Evolutionary conservation across 2,888 invertebrate species (phyloP).

Genomic region (Cordylochernes scorpioides): DNA sequence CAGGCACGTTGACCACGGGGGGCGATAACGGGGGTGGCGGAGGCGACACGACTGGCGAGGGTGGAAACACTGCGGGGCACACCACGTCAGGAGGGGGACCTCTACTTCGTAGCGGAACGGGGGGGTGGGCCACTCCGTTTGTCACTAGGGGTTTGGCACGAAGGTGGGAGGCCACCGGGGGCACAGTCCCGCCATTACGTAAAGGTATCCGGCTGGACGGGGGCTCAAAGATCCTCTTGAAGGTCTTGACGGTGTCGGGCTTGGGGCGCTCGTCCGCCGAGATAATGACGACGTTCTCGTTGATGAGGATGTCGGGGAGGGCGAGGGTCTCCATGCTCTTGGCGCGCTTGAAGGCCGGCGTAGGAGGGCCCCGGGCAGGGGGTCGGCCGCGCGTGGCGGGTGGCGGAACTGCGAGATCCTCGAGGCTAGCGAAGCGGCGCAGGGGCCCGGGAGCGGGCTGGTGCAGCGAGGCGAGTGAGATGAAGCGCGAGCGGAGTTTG

Average conservation of each 20-base stretch:
- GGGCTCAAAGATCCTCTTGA: slow-evolving; percentile 50
- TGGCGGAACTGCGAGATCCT: slow-evolving; percentile 37
- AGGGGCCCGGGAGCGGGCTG: slow-evolving; percentile 41
- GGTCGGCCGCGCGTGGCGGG: neutral
- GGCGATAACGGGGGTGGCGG: too few species aligned
- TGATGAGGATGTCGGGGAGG: slow-evolving; percentile 1
- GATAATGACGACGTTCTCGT: neutral
- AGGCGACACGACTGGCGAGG: slow-evolving; percentile 9
- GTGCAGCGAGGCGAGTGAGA: slow-evolving; percentile 55
- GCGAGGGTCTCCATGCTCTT: slow-evolving; percentile 54
- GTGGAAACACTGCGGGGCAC: neutral
- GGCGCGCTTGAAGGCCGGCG: slow-evolving; percentile 37
- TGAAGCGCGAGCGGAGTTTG: slow-evolving; percentile 54
- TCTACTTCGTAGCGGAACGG: too few species aligned
- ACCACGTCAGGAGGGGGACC: neutral
- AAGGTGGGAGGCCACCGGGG: too few species aligned
- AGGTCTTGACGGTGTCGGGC: slow-evolving; percentile 60
- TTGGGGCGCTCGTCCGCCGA: slow-evolving; percentile 31
- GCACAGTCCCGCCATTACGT: slow-evolving; percentile 5
- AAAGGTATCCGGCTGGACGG: slow-evolving; percentile 4
- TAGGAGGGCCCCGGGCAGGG: neutral
- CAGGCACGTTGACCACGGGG: too few species aligned
- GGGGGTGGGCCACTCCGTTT: slow-evolving; percentile 7
- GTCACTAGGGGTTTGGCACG: slow-evolving; percentile 8
- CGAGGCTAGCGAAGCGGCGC: slow-evolving; percentile 53